Evolutionary conservation across 1,140 invertebrate genomes (phyloP), one percentile per base, ranked within the genome.

Genomic region (Macrocentrus cingulum): DNA sequence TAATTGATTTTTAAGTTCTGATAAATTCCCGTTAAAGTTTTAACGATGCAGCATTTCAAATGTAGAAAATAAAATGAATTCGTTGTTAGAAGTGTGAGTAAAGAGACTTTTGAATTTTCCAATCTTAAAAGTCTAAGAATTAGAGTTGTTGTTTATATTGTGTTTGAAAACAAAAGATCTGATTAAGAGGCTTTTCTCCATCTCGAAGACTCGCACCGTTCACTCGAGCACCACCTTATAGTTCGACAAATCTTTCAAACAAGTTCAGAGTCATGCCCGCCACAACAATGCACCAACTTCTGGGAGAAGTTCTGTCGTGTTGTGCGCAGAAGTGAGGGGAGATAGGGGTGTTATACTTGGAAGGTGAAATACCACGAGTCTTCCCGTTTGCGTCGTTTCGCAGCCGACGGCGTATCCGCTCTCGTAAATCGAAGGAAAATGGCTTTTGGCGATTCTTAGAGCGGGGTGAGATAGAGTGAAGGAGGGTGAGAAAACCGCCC

Each of bases 181-280:
- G 25, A 29, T 29, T 29, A 29, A 29, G 4, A 29, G 25, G 25
- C 25, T 29, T 29, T 9, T 29, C 9, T 29, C 25, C 25, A 29
- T 29, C 25, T 9, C 25, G 4, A 29, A 48, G 29, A 48, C 45
- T 48, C 22, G 22, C 20, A 29, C 4, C 25, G 25, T 29, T 29
- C 25, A 29, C 45, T 48, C 29, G 16, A 13, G 23, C 25, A 34
- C 25, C 23, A n/a, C 36, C 13, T n/a, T 39, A 39, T 18, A 23
- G 44, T 46, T 46, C 22, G 23, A 34, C 11, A 18, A 50, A 39
- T 59, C 44, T 58, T 53, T 59, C 57, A 66, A 64, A 65, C 67
- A 68, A 69, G 64, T 66, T 69, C 58, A 63, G 60, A 66, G 60
- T 67, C 56, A 56, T 20, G 48, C 46, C 56, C 60, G 58, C 68